These are phyloP conservation scores for Suricata suricatta DNA, from an alignment of 2,113 vertebrate genomes.

Conservation along the genomic window DNA sequence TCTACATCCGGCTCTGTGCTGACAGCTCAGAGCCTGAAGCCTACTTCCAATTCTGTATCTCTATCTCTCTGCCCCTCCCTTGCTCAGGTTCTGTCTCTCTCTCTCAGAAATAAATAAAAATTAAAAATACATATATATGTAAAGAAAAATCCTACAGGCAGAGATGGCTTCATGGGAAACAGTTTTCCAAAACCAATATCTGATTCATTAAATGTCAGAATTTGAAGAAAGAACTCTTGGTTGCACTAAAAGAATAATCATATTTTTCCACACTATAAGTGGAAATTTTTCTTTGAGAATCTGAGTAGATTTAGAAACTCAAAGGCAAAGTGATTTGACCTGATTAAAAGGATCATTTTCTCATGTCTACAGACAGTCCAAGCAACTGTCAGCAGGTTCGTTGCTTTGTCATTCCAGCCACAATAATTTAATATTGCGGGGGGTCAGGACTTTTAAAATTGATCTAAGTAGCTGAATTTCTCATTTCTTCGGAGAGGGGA, in stretches of 20 bases:
- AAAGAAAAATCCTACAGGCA: neutral
- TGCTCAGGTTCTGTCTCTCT: no score
- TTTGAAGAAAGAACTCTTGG: constrained; percentile 39
- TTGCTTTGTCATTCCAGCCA: neutral
- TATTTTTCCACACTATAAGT: neutral
- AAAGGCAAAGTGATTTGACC: constrained; percentile 7
- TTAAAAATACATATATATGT: neutral
- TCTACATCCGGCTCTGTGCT: no score
- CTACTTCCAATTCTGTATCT: no score
- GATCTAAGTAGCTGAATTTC: constrained; percentile 10
- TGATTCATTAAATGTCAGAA: constrained; percentile 54
- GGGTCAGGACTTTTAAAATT: neutral
- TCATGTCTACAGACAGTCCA: neutral
- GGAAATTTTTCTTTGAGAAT: constrained; percentile 54
- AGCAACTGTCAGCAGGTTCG: constrained; percentile 30
- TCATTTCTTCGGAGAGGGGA: constrained; percentile 3
- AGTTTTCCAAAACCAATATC: constrained; percentile 40
- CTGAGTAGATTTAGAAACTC: constrained; percentile 43
- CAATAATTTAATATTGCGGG: neutral
- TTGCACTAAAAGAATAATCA: constrained; percentile 36
- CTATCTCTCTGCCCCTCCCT: no score
- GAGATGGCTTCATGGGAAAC: neutral
- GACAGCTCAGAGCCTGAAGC: no score
- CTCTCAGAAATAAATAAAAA: no score
- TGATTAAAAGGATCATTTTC: constrained; percentile 25